These are phyloP conservation scores for Nasonia oneida DNA, from an alignment of 2,888 invertebrate species.

Conservation along the genomic window DNA sequence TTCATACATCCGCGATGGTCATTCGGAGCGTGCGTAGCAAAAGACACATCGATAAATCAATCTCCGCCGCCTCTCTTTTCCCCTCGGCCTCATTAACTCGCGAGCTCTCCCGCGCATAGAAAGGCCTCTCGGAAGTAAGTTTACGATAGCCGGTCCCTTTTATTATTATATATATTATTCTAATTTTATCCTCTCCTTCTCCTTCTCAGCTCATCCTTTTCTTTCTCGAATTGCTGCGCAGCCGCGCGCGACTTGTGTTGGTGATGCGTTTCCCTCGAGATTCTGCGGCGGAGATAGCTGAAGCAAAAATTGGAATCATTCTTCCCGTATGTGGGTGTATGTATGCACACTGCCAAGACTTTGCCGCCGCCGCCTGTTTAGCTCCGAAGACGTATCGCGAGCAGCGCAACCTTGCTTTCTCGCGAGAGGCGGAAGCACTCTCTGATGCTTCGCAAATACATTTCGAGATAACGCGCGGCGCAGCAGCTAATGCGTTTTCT, in stretches of 20 bases:
- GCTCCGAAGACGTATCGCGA: slow-evolving; percentile 39
- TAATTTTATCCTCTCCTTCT: slow-evolving; percentile 19
- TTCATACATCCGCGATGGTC: neutral
- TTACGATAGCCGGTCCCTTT: slow-evolving; percentile 14
- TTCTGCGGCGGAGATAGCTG: neutral
- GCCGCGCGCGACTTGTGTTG: slow-evolving; percentile 28
- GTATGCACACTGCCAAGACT: neutral
- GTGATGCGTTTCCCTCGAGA: slow-evolving; percentile 41
- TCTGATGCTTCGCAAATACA: slow-evolving; percentile 21
- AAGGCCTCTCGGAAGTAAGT: slow-evolving; percentile 42
- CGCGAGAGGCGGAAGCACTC: neutral
- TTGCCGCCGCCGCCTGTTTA: slow-evolving; percentile 25
- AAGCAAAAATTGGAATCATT: slow-evolving; percentile 52
- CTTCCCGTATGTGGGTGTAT: neutral
- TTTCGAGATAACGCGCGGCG: neutral
- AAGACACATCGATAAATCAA: slow-evolving; percentile 51
- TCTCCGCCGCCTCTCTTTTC: slow-evolving; percentile 15
- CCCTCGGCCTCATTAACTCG: neutral
- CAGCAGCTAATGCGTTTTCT: slow-evolving; percentile 15
- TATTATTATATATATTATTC: no score
- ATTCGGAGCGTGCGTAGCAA: neutral
- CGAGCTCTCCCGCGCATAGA: neutral
- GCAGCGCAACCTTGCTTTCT: slow-evolving; percentile 25
- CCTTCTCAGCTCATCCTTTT: neutral
- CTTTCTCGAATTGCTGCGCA: slow-evolving; percentile 50